Base-by-base conservation (phyloP, 2,797 vertebrate genomes). In the Anisognathus igniventris region DNA sequence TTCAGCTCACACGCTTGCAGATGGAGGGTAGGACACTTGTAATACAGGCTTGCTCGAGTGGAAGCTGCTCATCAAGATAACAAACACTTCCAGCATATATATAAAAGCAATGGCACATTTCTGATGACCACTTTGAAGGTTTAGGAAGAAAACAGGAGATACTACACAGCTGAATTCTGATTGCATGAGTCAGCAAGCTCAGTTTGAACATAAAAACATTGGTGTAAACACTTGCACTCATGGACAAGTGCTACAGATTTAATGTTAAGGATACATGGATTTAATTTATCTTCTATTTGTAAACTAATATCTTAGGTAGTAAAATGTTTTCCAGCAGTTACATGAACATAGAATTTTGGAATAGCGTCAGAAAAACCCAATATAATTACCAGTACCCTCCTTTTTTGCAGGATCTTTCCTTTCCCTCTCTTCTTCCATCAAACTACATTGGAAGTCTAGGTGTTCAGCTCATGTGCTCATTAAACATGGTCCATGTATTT, bases 241-340 rank as follows among this genome's bases (percentile, higher is more conserved):
- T 28, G 50, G 27, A 81, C 2, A 3, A 88, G 31, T n/a, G 18
- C 58, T 72, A 84, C 56, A 72, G 48, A 81, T 84, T 94, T 75
- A 75, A 64, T 50, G 39, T 50, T 39, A 81, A 57, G 21, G 50
- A 83, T 40, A 42, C 35, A 92, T 72, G 42, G 40, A 79, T 82
- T 94, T 87, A 51, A 94, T 87, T 92, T 50, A 51, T 65, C 57
- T 88, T 67, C 58, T 23, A 78, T 86, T 68, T 86, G 50, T 53
- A 81, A 75, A 83, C 30, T 42, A 86, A 10, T 44, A 88, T 17
- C 31, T 84, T 37, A 28, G 9, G 31, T 58, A 86, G 47, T 54
- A 50, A 75, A 88, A 78, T 20, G 11, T 47, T 57, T 78, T 71
- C 73, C 56, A 88, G 66, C 28, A 44, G 47, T 84, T 81, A 80